These are phyloP conservation scores for Lethenteron reissneri DNA, from an alignment of 2,113 vertebrate species.

Conservation along the genomic window DNA sequence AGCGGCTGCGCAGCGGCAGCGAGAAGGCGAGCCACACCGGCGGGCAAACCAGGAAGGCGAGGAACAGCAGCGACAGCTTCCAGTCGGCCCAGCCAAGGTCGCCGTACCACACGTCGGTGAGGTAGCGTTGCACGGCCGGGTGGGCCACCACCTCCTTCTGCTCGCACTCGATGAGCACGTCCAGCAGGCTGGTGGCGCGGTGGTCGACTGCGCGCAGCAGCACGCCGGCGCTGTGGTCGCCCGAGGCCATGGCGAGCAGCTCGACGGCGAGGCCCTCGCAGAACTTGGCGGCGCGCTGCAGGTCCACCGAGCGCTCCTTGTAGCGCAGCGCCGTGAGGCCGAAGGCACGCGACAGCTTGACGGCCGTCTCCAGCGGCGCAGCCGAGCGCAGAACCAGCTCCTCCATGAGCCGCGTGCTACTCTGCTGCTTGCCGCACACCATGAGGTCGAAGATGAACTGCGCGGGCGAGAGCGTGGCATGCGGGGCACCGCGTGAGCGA, in stretches of 20 bases:
- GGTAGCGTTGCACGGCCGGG: conserved; percentile 22
- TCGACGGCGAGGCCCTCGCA: conserved; percentile 20
- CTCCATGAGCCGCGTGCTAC: conserved; percentile 16
- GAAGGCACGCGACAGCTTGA: conserved; percentile 21
- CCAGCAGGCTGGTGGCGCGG: conserved; percentile 15
- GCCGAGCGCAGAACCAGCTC: conserved; percentile 19
- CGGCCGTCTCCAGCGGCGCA: conserved; percentile 19
- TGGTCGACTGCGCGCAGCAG: conserved; percentile 19
- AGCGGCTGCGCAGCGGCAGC: conserved; percentile 18
- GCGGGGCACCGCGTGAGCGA: no score
- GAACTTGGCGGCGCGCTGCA: conserved; percentile 17
- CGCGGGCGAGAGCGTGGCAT: background rate
- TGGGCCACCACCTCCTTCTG: conserved; percentile 21
- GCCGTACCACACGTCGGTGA: conserved; percentile 22
- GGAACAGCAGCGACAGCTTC: conserved; percentile 19
- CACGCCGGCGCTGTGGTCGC: conserved; percentile 13
- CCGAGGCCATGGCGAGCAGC: conserved; percentile 18
- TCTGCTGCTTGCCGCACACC: conserved; percentile 20
- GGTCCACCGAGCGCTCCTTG: conserved; percentile 18
- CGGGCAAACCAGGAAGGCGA: conserved; percentile 18
- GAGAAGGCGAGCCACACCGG: conserved; percentile 19
- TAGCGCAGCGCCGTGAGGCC: conserved; percentile 16
- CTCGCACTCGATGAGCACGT: conserved; percentile 19
- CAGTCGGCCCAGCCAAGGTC: conserved; percentile 18
- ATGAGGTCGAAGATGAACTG: conserved; percentile 26